These are phyloP conservation scores for Cochlearius cochlearius DNA, from an alignment of 2,113 vertebrate species.

Conservation along the genomic window DNA sequence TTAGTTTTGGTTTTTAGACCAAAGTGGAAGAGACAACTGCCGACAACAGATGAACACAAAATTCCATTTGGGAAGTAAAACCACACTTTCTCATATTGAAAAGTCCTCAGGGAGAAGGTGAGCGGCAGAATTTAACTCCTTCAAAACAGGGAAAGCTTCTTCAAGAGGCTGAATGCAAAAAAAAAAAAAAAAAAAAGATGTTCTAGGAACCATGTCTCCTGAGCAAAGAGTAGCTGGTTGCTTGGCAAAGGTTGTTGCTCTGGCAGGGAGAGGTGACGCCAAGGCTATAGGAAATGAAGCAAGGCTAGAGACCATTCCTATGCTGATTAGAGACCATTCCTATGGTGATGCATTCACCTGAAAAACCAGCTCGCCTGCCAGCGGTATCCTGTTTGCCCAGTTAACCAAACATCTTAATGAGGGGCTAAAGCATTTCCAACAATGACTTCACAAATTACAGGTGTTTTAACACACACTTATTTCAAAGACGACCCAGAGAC, in stretches of 20 bases:
- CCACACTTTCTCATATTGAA: background rate
- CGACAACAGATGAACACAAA: background rate
- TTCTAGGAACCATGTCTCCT: background rate
- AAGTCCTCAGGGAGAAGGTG: background rate
- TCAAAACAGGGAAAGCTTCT: background rate
- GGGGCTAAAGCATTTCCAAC: slow-evolving; percentile 34
- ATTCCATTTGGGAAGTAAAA: background rate
- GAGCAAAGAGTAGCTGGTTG: background rate
- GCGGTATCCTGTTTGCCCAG: slow-evolving; percentile 32
- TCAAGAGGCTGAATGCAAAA: background rate
- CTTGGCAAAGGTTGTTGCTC: background rate
- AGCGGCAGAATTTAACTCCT: background rate
- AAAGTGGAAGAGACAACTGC: background rate
- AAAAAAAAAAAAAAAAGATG: background rate
- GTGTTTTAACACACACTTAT: slow-evolving; percentile 45
- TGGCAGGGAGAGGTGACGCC: background rate
- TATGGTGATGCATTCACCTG: background rate
- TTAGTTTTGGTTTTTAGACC: background rate
- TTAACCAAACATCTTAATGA: slow-evolving; percentile 56
- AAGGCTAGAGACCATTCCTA: background rate
- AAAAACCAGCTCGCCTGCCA: slow-evolving; percentile 56
- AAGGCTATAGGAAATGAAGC: slow-evolving; percentile 50
- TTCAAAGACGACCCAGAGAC: slow-evolving; percentile 18
- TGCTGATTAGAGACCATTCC: slow-evolving; percentile 15
- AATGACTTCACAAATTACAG: slow-evolving; percentile 63